Base-by-base conservation (phyloP, 2,888 invertebrate genomes). In the Dolichomitus sp. region DNA sequence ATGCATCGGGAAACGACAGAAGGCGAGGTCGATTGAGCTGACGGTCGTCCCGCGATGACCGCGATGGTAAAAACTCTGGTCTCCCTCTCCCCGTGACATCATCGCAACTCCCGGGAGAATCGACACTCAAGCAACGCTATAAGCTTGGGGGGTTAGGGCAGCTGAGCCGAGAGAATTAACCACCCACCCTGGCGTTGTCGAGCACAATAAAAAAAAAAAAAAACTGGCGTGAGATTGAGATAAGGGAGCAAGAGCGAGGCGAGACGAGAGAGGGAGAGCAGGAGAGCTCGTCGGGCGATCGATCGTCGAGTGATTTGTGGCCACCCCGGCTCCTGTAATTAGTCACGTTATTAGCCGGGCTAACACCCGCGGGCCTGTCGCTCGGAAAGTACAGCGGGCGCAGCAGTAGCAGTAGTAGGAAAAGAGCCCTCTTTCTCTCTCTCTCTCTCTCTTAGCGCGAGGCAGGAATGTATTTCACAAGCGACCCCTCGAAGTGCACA, bases 301-400 rank as follows among this genome's bases (percentile, higher is more conserved):
- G 83, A 83, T 83, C 79, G 79, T 80, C 83, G 83, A 83, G 83
- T 76, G 79, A 83, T 83, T 83, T 76, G 79, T 80, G 78, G 66
- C 50, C 65, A 69, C 69, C 70, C 57, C 63, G 17, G 54, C 72
- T 76, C 65, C 80, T 68, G 75, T 76, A 80, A 83, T 83, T 83
- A 83, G 83, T 79, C 83, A 72, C 66, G 83, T 83, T 83, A 83
- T 80, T 80, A 83, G 75, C 79, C 68, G 75, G 65, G 66, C 79
- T 69, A 72, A 80, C 66, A 79, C 79, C 63, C 72, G 30, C 19
- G 66, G n/a, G n/a, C 45, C 52, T 73, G 50, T 4, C 76, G 65
- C 65, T 65, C 54, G 69, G 33, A 40, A 69, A 75, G 63, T 50
- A 48, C 33, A 68, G 19, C 69, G 42, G 40, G 45, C 37, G 66